Evolutionary conservation across 35 echinoderm and acorn worm species (phyloP).

Genomic region (Heliocidaris tuberculata): DNA sequence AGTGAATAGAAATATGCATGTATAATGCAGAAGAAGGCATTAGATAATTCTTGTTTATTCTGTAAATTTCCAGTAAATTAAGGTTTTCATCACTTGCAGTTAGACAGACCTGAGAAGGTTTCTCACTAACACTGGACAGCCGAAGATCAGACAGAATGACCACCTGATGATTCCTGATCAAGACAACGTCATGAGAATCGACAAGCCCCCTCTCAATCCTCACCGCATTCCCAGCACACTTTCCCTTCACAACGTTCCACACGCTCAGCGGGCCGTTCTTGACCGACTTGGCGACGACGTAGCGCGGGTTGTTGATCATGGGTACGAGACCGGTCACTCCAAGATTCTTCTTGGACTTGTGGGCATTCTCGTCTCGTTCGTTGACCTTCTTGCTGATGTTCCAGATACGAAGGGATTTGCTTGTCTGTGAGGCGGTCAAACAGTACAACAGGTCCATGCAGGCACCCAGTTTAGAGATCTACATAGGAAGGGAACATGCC

Average conservation of each 20-base stretch:
- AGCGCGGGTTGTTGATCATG: conserved; percentile 88
- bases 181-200: conserved; percentile 76
- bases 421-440: conserved; percentile 73
- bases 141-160: conserved; percentile 83
- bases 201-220: conserved; percentile 81
- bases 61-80: too few species aligned
- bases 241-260: conserved; percentile 97
- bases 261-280: conserved; percentile 89
- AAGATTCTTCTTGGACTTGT: conserved; percentile 53
- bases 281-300: conserved; percentile 88
- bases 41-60: too few species aligned
- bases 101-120: conserved; percentile 41
- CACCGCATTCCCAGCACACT: conserved; percentile 81
- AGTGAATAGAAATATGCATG: too few species aligned
- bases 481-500: background rate
- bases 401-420: conserved; percentile 91
- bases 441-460: conserved; percentile 86
- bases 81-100: too few species aligned
- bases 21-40: too few species aligned
- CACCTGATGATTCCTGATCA: conserved; percentile 75
- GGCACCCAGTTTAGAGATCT: conserved; percentile 86
- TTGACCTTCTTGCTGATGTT: conserved; percentile 93
- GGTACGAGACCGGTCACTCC: conserved; percentile 72
- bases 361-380: conserved; percentile 54
- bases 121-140: conserved; percentile 78